These are phyloP conservation scores for Dallia pectoralis DNA, from an alignment of 2,797 vertebrate genomes.

Conservation along the genomic window DNA sequence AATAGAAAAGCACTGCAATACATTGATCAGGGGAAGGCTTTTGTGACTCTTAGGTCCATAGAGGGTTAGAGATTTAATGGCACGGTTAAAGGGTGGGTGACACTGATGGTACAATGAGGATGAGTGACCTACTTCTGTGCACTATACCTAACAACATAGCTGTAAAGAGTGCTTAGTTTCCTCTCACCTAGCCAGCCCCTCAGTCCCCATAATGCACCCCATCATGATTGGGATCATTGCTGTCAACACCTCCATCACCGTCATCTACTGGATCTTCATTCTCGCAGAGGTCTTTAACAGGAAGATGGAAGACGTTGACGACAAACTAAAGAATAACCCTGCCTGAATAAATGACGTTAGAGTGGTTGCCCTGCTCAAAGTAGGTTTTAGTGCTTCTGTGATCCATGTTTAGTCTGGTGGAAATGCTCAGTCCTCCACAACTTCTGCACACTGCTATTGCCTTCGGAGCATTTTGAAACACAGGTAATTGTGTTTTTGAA, in stretches of 20 bases:
- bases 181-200: background rate
- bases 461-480: background rate
- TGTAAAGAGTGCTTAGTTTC: background rate
- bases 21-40: background rate
- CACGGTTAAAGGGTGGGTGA: background rate
- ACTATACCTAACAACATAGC: background rate
- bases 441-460: background rate
- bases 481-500: background rate
- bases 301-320: conserved; percentile 33
- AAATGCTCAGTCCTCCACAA: background rate
- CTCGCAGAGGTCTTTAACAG: conserved; percentile 46
- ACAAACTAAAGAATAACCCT: conserved; percentile 6
- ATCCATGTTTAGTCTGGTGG: background rate
- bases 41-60: background rate
- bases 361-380: background rate
- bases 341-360: background rate
- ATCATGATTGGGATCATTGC: conserved; percentile 52
- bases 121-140: background rate
- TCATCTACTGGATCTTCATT: conserved; percentile 56
- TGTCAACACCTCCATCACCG: conserved; percentile 54
- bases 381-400: background rate
- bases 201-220: conserved; percentile 50
- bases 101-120: background rate
- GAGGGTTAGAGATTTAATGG: background rate
- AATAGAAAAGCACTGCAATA: background rate